Base-by-base conservation (phyloP, 2,888 invertebrate species). In the Schrankia costaestrigalis region DNA sequence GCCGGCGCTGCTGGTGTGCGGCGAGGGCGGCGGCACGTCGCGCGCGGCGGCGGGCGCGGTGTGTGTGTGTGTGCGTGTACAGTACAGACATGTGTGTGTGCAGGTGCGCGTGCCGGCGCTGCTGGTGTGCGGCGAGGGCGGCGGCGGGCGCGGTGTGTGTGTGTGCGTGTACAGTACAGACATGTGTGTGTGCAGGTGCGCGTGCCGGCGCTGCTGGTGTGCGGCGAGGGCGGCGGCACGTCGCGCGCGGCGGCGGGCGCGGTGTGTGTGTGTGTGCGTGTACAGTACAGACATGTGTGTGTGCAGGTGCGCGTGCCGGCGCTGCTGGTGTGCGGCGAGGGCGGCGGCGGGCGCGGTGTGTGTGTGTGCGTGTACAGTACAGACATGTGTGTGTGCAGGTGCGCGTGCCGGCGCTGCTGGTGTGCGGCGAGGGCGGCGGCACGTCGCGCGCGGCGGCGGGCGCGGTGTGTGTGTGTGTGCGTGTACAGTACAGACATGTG, bases 391-490 rank as follows among this genome's bases (percentile, higher is more conserved):
- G n/a, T n/a, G n/a, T 27, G 55, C 40, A 49, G 30, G 41, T 33
- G 17, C 12, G 11, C 90, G 48, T 91, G 91, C 59, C 41, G 45
- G 1, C 89, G 91, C 44, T 93, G 26, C 89, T 93, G 23, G 90
- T 93, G 32, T 92, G 92, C 25, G 92, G 92, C 25, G 93, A 92
- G 0, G 93, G 93, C 74, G 91, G 26, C 94, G 94, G 71, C 84
- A 89, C 31, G 92, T n/a, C 93, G 79, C 91, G 93, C 2, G 94
- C 94, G 70, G 81, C 82, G 10, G 78, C 77, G 37, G 51, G 84
- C 19, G 79, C 63, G 57, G 84, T 82, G 10, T 54, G 76, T 23
- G 9, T 11, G 6, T 10, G n/a, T 3, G n/a, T n/a, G n/a, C n/a
- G n/a, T n/a, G n/a, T n/a, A n/a, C n/a, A n/a, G n/a, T n/a, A n/a